Evolutionary conservation across 2,888 invertebrate species (phyloP), one percentile per base, ranked within the genome.

Genomic region (Ceramica pisi): DNA sequence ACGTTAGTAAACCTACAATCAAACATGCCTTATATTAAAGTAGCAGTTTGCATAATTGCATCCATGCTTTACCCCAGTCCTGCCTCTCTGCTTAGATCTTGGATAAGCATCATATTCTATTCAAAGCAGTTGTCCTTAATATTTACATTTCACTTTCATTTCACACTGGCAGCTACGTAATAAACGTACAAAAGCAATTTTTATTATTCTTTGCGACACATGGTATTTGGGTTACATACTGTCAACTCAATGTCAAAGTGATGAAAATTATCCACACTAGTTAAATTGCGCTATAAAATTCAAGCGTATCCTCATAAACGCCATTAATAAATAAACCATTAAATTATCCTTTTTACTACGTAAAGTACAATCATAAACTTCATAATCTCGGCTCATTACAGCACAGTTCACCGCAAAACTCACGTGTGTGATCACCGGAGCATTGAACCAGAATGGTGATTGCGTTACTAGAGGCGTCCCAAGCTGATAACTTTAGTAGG

Each of bases 371-470:
- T 56, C 21, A 78, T 21, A 26, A 80, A 68, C 23, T 69, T 60
- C 16, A 26, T 48, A 51, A 75, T 51, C 57, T 44, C n/a, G 12
- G 19, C 56, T 46, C 65, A 70, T 75, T 63, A 75, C 44, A 55
- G 26, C 63, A 80, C 23, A 65, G 50, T 61, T 61, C 21, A 48
- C 71, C 67, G 46, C 56, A 44, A 50, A 72, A 57, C 59, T 77
- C 65, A 48, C 71, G 71, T 71, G 60, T 67, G 62, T 78, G 75
- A 82, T 83, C 69, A 67, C 69, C 78, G 59, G 75, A 67, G 71
- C 84, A 70, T 70, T 82, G 77, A 69, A 69, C 80, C 38, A n/a
- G 69, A 71, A 84, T 84, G 74, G 71, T 83, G 84, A 84, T 84
- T 80, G 68, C 80, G 61, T 70, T 46, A 79, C 62, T 68, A 62